Evolutionary conservation across 2,113 vertebrate species (phyloP).

Genomic region (Montifringilla adamsi): DNA sequence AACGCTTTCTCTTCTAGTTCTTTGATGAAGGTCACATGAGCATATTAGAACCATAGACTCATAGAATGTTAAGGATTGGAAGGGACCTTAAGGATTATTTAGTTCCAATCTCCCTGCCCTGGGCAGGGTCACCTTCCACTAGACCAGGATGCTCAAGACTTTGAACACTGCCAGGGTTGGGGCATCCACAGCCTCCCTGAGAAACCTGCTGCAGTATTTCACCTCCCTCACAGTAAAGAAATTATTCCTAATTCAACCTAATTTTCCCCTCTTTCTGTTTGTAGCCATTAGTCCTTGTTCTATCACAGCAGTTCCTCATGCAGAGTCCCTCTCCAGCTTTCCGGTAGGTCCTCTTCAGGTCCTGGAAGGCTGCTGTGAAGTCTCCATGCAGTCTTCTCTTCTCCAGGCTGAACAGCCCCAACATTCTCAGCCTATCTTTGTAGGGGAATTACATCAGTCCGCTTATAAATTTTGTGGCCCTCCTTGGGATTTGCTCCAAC

Average conservation of each 20-base stretch:
- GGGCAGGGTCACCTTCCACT: background rate
- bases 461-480: background rate
- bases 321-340: background rate
- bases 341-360: too few species aligned
- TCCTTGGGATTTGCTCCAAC: background rate
- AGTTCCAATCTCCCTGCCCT: background rate
- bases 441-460: too few species aligned
- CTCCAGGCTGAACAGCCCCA: background rate
- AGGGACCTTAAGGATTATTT: background rate
- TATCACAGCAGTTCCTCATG: background rate
- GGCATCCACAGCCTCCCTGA: background rate
- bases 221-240: background rate
- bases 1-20: background rate
- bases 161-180: background rate
- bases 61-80: background rate
- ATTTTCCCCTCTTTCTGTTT: background rate
- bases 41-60: background rate
- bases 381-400: background rate
- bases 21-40: background rate
- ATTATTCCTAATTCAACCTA: background rate
- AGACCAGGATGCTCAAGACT: background rate
- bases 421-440: background rate
- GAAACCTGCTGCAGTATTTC: background rate
- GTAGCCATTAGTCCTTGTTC: background rate
- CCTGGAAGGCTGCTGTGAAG: background rate